phyloP scores from a whole-genome alignment of 1,140 invertebrate species.

The Lucilia sericata region DNA sequence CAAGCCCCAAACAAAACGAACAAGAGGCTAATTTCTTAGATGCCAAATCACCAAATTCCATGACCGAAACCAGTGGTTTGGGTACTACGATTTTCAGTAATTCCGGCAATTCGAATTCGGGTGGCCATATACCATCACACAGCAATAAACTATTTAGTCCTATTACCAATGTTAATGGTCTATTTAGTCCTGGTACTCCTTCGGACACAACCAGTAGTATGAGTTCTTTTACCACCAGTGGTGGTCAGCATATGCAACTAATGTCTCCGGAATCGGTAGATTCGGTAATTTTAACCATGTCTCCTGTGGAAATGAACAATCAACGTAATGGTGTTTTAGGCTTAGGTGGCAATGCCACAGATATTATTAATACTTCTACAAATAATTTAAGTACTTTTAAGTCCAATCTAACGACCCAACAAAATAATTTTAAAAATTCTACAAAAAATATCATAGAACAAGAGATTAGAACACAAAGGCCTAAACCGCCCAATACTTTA shows the following conservation, averaged over 20 bases:
- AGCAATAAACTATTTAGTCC: constrained; percentile 58
- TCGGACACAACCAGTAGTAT: constrained; percentile 74
- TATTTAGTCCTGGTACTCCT: constrained; percentile 71
- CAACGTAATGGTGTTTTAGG: constrained; percentile 45
- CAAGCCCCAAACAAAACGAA: constrained; percentile 46
- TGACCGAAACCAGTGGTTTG: constrained; percentile 64
- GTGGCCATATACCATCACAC: constrained; percentile 48
- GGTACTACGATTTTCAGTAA: constrained; percentile 61
- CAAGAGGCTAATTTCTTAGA: constrained; percentile 55
- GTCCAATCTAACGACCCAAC: constrained; percentile 39
- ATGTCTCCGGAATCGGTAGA: constrained; percentile 72
- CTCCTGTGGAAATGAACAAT: constrained; percentile 71
- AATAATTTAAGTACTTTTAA: constrained; percentile 65
- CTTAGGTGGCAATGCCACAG: not conserved
- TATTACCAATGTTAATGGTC: constrained; percentile 54
- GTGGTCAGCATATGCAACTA: constrained; percentile 66
- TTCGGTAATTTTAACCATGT: constrained; percentile 81
- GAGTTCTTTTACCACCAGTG: constrained; percentile 75
- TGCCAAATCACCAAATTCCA: constrained; percentile 65
- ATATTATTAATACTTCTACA: constrained; percentile 10
- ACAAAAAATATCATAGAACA: constrained; percentile 45
- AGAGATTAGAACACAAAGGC: constrained; percentile 74
- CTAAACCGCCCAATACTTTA: constrained; percentile 84
- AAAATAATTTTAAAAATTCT: constrained; percentile 28
- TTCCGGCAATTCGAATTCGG: constrained; percentile 54